phyloP scores from a whole-genome alignment of 2,797 vertebrate species.

The Lepilemur ruficaudatus region DNA sequence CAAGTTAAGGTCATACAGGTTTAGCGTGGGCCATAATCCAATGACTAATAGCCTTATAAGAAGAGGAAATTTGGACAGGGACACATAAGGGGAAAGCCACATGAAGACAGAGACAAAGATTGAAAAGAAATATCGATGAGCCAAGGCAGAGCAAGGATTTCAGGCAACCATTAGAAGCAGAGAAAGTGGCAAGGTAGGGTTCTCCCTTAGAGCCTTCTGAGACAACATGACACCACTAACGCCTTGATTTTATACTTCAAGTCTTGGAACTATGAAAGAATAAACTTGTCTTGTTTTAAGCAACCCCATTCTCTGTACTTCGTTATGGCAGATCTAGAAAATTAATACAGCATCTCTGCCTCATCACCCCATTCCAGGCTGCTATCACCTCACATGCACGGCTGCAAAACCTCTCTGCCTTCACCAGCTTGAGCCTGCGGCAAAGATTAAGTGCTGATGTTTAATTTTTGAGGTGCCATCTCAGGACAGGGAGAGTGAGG shows the following conservation, averaged over 20 bases:
- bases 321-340: neutral
- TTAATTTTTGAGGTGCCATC: neutral
- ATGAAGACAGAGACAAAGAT: neutral
- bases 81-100: neutral
- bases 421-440: neutral
- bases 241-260: neutral
- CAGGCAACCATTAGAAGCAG: neutral
- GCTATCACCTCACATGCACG: neutral
- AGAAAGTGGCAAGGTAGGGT: neutral
- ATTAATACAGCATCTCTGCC: neutral
- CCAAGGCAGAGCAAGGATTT: neutral
- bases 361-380: neutral
- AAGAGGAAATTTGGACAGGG: neutral
- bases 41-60: neutral
- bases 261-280: neutral
- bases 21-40: neutral
- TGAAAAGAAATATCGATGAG: neutral
- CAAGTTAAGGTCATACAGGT: neutral
- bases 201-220: neutral
- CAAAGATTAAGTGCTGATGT: neutral
- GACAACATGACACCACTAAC: neutral
- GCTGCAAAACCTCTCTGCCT: neutral
- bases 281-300: neutral
- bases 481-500: neutral
- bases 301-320: neutral